A percentile compares a stretch with the other conserved stretches of the same genome.
Conservation (phyloP, 2,113 vertebrate genomes). For the Naja naja region DNA sequence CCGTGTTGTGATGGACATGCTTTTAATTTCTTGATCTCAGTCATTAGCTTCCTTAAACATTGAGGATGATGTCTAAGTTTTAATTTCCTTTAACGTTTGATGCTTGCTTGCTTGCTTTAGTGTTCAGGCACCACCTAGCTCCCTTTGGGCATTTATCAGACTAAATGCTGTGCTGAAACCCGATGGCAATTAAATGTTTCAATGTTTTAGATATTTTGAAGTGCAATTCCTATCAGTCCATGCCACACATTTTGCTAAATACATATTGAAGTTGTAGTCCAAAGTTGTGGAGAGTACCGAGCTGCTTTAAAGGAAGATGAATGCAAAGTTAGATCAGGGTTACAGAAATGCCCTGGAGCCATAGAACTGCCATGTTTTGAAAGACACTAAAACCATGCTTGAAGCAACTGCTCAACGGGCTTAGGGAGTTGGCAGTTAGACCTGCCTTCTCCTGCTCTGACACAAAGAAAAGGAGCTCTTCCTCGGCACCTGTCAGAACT, state of each 20-base stretch:
- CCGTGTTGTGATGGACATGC: neutral
- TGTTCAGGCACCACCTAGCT: neutral
- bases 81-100: neutral
- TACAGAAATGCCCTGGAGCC: neutral
- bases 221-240: neutral
- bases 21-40: neutral
- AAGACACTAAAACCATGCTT: neutral
- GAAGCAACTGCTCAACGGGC: neutral
- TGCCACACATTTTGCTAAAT: neutral
- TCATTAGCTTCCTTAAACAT: neutral
- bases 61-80: neutral
- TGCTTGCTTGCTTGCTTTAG: neutral
- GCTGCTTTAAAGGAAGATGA: neutral
- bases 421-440: neutral
- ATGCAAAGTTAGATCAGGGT: neutral
- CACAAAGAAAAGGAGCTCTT: neutral
- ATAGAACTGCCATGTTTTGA: neutral
- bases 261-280: neutral
- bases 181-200: neutral
- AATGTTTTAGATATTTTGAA: neutral
- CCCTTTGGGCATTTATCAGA: neutral
- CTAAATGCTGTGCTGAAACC: neutral
- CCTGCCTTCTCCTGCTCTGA: neutral
- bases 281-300: neutral
- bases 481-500: neutral